phyloP scores from a whole-genome alignment of 2,797 vertebrate genomes.

The Rhincodon typus region DNA sequence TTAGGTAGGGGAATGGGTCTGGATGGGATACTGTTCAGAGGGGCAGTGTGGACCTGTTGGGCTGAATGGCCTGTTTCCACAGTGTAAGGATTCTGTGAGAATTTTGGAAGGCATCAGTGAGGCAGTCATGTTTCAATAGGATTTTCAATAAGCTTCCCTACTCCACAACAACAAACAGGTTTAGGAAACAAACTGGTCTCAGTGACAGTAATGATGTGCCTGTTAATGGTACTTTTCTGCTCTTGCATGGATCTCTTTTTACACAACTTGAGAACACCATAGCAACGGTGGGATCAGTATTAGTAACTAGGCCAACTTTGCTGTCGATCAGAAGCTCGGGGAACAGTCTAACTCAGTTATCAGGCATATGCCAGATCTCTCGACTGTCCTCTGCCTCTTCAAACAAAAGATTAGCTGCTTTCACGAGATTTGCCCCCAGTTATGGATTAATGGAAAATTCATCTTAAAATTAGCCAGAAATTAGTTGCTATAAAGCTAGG shows the following conservation, averaged over 20 bases:
- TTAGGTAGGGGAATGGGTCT: too few relatives aligned
- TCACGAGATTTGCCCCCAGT: background rate
- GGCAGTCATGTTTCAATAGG: background rate
- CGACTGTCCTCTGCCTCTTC: background rate
- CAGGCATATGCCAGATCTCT: background rate
- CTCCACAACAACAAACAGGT: background rate
- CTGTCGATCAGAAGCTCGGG: background rate
- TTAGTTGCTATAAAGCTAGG: too few relatives aligned
- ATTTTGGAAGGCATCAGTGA: background rate
- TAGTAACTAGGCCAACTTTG: slow-evolving; percentile 16
- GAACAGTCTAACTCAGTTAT: background rate
- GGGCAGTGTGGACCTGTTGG: too few relatives aligned
- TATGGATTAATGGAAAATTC: background rate
- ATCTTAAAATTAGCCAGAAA: too few relatives aligned
- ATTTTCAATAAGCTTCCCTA: background rate
- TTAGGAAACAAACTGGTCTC: background rate
- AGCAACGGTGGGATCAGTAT: slow-evolving; percentile 23
- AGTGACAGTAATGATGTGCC: slow-evolving; percentile 8
- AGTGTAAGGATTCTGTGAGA: background rate
- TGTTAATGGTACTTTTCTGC: background rate
- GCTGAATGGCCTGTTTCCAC: too few relatives aligned
- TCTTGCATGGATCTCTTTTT: background rate
- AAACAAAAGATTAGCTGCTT: background rate
- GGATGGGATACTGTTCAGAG: too few relatives aligned
- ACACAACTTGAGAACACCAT: background rate